Base-by-base conservation (phyloP, 2,797 vertebrate genomes). In the Hoplostethus atlanticus region DNA sequence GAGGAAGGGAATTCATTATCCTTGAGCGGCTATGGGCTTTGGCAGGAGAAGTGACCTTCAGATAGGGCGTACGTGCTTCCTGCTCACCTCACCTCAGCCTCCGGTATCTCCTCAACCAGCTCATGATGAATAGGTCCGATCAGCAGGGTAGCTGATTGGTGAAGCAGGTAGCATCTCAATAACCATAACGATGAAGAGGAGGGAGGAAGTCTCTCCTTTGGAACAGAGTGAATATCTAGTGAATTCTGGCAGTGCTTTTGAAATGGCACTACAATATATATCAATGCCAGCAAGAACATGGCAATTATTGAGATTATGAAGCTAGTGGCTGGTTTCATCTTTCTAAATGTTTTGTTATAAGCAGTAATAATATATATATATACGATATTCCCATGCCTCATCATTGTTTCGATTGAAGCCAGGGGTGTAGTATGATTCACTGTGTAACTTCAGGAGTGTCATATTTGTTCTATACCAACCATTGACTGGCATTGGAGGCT, bases 81-180 rank as follows among this genome's bases (percentile, higher is more conserved):
- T 63, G 44, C 72, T 83, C 73, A 77, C 81, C 88, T 83, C 83
- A 77, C 40, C 76, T 28, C 80, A 64, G 77, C 76, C 77, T 64
- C 64, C 83, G 53, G 83, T 82, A 84, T 85, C 80, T 89, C 80
- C 82, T 78, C 84, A 76, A 76, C 71, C 68, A 74, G 82, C 83
- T 71, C 64, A 55, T 93, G 93, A 93, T 93, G 80, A 93, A 94
- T 93, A 79, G 88, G 76, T 66, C 75, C 64, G 71, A 87, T 89
- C 85, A 79, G 72, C 28, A 28, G 70, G 66, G 12, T 25, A 68
- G 80, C 70, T 87, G 85, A 88, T 87, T 89, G 87, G 83, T 80
- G 83, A 78, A 79, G 80, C 86, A 69, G 68, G 72, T 54, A 68
- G 81, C 80, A 80, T 74, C 58, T 50, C 80, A 56, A 86, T 79